Base-by-base conservation (phyloP, 2,113 vertebrate species). In the Barbus barbus region DNA sequence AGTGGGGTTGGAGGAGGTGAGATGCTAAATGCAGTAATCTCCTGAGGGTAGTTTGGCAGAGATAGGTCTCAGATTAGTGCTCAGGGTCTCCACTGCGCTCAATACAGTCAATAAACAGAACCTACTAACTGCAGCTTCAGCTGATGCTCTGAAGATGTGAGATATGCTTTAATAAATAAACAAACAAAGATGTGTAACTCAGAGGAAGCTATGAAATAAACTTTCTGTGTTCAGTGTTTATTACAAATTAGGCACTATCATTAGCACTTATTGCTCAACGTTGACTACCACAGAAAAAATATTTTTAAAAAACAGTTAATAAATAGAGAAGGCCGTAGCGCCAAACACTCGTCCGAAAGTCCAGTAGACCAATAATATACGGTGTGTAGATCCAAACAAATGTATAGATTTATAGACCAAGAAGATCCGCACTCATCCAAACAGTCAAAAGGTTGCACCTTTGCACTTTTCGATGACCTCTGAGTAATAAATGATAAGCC, bases 1-100 rank as follows among this genome's bases (percentile, higher is more conserved):
- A 77, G 74, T 24, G 11, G 8, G 69, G 36, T 76, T 76, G 74
- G 18, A 77, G 20, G 48, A 53, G 46, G 26, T 76, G 28, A 56
- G 74, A 77, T 36, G 46, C 9, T 72, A 71, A 71, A 72, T 72
- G 67, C 14, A 12, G 51, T 22, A 56, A 74, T 76, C 73, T 53
- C 74, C 5, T 1, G 11, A 11, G 48, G 9, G 18, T 75, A 18
- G 8, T 51, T 75, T 72, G 36, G 48, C 48, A 76, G 48, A 76
- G 74, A 76, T 31, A 31, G 74, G 74, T 76, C 74, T 56, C 26
- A 76, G 48, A 56, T 33, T 48, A 76, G 48, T 6, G 24, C 74
- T 56, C 28, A 4, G 4, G 26, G 46, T 76, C 48, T 53, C 9
- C 9, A 76, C 48, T 53, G 16, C 46, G 20, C 46, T 76, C 46